A percentile compares a stretch with the other conserved stretches of the same genome.
Evolutionary conservation across 2,888 invertebrate genomes (phyloP).

Genomic region (Halictus ligatus): DNA sequence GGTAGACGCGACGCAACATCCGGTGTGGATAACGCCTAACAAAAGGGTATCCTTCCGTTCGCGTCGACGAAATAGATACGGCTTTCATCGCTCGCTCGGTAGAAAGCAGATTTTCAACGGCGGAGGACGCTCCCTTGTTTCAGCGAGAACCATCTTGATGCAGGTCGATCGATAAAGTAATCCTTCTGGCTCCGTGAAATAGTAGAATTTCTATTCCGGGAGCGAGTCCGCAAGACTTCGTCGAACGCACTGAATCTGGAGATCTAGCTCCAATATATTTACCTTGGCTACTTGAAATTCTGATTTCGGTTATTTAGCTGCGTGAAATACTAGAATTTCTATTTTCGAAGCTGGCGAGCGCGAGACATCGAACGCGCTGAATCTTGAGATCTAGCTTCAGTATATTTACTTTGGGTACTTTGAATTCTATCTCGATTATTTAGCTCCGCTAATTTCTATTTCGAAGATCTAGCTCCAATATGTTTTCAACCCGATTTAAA

Average conservation of each 20-base stretch:
- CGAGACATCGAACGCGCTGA: not conserved
- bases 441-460: not conserved
- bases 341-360: not conserved
- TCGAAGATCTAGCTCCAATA: not conserved
- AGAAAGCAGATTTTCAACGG: slow-evolving; percentile 44
- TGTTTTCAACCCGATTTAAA: not conserved
- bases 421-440: not conserved
- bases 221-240: not conserved
- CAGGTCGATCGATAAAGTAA: slow-evolving; percentile 12
- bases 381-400: not conserved
- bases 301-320: not conserved
- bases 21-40: slow-evolving; percentile 82
- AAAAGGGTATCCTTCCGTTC: slow-evolving; percentile 78
- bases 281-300: not conserved
- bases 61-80: slow-evolving; percentile 73
- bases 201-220: slow-evolving; percentile 5
- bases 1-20: slow-evolving; percentile 79
- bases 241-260: not conserved
- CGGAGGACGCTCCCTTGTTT: slow-evolving; percentile 21
- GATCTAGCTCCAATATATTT: not conserved
- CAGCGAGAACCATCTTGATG: not conserved
- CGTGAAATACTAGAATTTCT: not conserved
- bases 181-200: not conserved
- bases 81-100: slow-evolving; percentile 57
- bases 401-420: not conserved